These are phyloP conservation scores for Scolanthus callimorphus DNA, from an alignment of 92 coral and sea anemone species.

Conservation along the genomic window DNA sequence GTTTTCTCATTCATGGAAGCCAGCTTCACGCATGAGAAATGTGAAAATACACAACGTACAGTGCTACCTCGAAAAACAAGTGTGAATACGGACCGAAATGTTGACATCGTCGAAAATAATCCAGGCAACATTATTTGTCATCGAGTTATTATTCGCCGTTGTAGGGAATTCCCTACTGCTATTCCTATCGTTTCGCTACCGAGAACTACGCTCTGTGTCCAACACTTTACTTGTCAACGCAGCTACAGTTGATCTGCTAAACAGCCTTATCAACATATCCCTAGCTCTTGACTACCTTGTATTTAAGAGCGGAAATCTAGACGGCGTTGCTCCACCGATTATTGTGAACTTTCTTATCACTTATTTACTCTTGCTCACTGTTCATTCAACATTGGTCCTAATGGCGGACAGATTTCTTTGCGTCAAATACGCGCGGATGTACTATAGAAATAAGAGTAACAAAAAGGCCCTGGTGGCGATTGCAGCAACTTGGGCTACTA, in stretches of 20 bases:
- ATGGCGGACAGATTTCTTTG: neutral
- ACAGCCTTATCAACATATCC: neutral
- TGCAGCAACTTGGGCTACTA: neutral
- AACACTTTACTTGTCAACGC: neutral
- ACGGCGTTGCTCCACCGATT: neutral
- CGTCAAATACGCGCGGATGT: neutral
- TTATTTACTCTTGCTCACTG: neutral
- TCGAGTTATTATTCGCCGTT: neutral
- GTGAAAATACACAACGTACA: too few species aligned
- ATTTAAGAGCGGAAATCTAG: neutral
- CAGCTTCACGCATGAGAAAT: too few species aligned
- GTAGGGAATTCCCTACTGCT: neutral
- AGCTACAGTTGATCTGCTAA: neutral
- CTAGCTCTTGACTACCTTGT: neutral
- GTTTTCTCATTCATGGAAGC: too few species aligned
- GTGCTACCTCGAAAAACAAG: too few species aligned
- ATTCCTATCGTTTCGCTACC: neutral
- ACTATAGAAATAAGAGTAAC: neutral
- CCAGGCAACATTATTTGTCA: neutral
- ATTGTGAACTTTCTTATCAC: neutral
- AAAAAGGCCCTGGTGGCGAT: neutral
- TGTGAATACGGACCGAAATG: too few species aligned
- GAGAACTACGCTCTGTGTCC: neutral
- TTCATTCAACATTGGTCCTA: neutral
- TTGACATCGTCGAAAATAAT: neutral